Percentiles rank a stretch among this genome's conserved stretches.
phyloP scores from a whole-genome alignment of 1,140 invertebrate genomes.

The Drosophila jambulina region DNA sequence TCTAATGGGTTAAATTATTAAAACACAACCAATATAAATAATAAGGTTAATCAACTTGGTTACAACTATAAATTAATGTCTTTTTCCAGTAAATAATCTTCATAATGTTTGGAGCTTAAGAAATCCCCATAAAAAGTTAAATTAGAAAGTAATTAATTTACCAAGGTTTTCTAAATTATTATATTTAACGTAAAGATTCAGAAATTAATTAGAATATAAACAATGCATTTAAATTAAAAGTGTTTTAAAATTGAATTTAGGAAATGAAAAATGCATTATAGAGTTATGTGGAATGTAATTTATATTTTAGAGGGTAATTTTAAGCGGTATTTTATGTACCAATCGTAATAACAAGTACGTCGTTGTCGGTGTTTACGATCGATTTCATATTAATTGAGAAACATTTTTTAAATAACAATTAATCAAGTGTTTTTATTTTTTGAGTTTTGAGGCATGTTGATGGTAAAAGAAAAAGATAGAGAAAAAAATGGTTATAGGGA shows the following conservation, averaged over 20 bases:
- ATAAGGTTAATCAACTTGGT: not conserved
- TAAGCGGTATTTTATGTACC: constrained; percentile 44
- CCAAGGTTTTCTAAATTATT: constrained; percentile 74
- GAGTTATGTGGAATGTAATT: not conserved
- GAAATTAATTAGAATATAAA: constrained; percentile 13
- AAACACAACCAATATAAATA: not conserved
- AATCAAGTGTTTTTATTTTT: constrained; percentile 70
- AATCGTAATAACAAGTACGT: constrained; percentile 42
- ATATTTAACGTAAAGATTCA: constrained; percentile 23
- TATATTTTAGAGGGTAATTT: constrained; percentile 12
- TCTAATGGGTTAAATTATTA: not conserved
- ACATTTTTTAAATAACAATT: constrained; percentile 59
- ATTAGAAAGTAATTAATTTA: constrained; percentile 57
- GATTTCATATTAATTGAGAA: constrained; percentile 53
- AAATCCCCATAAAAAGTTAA: constrained; percentile 2
- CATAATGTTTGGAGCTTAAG: not conserved
- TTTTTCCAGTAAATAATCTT: not conserved
- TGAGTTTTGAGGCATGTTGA: constrained; percentile 71
- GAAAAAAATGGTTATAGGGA: constrained; percentile 35
- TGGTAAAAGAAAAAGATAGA: constrained; percentile 56
- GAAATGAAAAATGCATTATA: constrained; percentile 28
- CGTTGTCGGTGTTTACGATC: constrained; percentile 66
- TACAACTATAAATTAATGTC: not conserved
- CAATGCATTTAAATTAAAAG: constrained; percentile 33
- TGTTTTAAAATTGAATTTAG: not conserved